These are phyloP conservation scores for Nesospiza acunhae DNA, from an alignment of 2,113 vertebrate species.

Conservation along the genomic window DNA sequence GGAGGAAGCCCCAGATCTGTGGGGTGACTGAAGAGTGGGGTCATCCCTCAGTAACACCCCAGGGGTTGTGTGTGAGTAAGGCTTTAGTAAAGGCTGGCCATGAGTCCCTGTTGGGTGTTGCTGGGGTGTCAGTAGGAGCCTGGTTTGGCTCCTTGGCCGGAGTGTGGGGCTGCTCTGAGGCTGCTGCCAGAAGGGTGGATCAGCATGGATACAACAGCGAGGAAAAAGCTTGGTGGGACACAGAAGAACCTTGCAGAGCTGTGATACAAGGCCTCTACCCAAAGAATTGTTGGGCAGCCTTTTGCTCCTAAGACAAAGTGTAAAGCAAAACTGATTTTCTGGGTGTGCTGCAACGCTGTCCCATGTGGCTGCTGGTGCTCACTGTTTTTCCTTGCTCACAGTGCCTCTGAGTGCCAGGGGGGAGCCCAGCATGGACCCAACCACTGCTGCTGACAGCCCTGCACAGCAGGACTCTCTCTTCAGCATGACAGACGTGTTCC, in stretches of 20 bases:
- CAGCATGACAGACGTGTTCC: slow-evolving; percentile 86
- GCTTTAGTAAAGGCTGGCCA: not conserved
- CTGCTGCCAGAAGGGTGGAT: not conserved
- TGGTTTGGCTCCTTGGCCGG: not conserved
- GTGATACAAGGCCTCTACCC: not conserved
- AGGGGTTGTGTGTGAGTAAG: not conserved
- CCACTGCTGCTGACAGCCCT: not conserved
- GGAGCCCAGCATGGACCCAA: slow-evolving; percentile 59
- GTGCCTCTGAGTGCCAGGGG: slow-evolving; percentile 66
- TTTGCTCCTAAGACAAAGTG: not conserved
- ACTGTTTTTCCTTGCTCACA: not conserved
- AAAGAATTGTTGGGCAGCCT: not conserved
- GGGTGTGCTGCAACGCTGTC: not conserved
- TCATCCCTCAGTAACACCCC: not conserved
- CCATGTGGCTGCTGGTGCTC: not conserved
- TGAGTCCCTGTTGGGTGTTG: not conserved
- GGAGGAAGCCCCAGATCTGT: not conserved
- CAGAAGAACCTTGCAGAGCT: not conserved
- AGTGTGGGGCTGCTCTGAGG: not conserved
- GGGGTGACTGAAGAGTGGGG: not conserved
- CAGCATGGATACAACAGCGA: not conserved
- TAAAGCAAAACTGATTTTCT: not conserved
- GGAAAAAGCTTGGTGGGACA: not conserved
- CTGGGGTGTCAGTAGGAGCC: not conserved
- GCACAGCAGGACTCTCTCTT: slow-evolving; percentile 79